Conservation (phyloP, 2,113 vertebrate species). For the Bagarius yarrelli region DNA sequence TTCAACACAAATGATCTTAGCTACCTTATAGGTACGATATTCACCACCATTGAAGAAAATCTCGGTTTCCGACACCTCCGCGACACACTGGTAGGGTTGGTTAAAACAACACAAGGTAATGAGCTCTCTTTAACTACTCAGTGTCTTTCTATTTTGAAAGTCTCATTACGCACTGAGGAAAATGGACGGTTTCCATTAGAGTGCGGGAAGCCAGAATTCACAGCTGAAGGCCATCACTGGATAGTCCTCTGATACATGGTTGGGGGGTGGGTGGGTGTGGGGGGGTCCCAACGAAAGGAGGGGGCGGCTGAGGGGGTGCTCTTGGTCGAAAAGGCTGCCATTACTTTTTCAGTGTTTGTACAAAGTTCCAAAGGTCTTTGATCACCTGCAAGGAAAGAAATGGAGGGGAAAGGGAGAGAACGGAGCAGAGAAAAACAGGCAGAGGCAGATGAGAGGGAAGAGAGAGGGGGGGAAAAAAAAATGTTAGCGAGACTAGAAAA, state of each 20-base stretch:
- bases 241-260: constrained; percentile 45
- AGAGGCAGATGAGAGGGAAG: constrained; percentile 15
- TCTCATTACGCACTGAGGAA: constrained; percentile 17
- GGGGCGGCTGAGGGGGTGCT: background rate
- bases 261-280: background rate
- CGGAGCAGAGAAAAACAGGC: constrained; percentile 37
- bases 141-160: constrained; percentile 27
- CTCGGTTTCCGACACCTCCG: constrained; percentile 3
- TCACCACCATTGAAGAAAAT: background rate
- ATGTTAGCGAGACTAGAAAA: constrained; percentile 37
- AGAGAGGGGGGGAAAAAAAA: constrained; percentile 23
- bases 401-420: constrained; percentile 42
- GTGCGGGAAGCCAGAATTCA: constrained; percentile 35
- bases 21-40: constrained; percentile 11
- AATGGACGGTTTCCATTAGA: constrained; percentile 25
- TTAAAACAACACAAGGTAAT: constrained; percentile 30
- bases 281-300: constrained; percentile 2
- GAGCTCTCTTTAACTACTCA: constrained; percentile 29
- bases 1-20: background rate
- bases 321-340: constrained; percentile 35
- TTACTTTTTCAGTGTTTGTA: constrained; percentile 69
- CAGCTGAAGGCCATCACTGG: constrained; percentile 47
- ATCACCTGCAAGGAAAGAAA: constrained; percentile 68
- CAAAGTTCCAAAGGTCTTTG: constrained; percentile 75
- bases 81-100: background rate